Conservation (phyloP, 1,140 invertebrate genomes). For the Saxidomus purpurata region DNA sequence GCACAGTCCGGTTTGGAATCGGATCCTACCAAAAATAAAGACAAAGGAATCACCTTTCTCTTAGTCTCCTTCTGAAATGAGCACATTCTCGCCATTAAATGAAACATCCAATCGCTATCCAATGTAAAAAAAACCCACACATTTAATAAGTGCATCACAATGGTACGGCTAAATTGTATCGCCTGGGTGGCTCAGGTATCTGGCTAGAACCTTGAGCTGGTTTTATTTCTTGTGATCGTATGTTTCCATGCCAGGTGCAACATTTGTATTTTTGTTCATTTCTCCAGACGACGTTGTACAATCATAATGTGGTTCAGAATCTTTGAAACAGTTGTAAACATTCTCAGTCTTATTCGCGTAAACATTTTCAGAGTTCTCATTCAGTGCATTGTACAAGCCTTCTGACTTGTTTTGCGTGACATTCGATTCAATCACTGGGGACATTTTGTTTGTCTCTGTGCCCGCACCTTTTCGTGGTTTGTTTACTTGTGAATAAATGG, state of each 20-base stretch:
- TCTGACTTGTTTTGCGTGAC: background rate
- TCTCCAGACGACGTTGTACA: background rate
- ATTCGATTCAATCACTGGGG: background rate
- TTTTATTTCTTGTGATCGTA: background rate
- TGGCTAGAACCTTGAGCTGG: no score
- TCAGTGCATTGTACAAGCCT: background rate
- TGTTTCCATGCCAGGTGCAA: background rate
- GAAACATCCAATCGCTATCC: no score
- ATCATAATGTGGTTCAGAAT: background rate
- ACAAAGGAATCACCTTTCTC: no score
- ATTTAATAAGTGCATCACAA: no score
- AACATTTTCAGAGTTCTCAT: background rate
- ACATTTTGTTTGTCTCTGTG: background rate
- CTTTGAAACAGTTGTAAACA: background rate
- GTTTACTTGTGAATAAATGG: background rate
- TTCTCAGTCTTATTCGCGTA: background rate
- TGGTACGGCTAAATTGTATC: no score
- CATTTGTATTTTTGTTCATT: background rate
- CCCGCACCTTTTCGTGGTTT: background rate
- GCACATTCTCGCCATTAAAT: no score
- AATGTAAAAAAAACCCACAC: no score
- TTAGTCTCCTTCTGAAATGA: no score
- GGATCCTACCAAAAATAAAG: no score
- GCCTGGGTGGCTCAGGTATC: no score
- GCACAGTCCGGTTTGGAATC: no score